These are phyloP conservation scores for Masticophis lateralis DNA, from an alignment of 2,797 vertebrate species.

Conservation along the genomic window DNA sequence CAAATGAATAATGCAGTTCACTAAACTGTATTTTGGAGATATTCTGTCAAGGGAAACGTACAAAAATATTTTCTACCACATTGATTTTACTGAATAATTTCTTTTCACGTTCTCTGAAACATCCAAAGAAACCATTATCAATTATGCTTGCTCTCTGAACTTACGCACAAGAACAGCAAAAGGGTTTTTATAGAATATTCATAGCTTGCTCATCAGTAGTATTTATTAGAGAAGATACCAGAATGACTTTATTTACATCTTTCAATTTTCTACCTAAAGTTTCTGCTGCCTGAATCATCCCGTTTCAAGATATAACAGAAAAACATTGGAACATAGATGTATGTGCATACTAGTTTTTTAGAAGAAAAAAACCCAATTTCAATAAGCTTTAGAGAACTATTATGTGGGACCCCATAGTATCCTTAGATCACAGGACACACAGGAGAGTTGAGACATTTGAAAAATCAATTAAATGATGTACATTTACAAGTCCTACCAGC, in stretches of 20 bases:
- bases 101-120: neutral
- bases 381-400: neutral
- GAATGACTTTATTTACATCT: neutral
- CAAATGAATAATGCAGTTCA: neutral
- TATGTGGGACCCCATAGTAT: neutral
- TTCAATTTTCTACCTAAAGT: neutral
- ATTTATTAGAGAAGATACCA: neutral
- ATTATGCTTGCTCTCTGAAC: neutral
- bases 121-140: neutral
- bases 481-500: neutral
- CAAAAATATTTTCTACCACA: neutral
- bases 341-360: neutral
- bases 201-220: neutral
- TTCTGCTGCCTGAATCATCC: neutral
- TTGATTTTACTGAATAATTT: neutral
- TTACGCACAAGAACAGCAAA: neutral
- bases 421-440: neutral
- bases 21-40: neutral
- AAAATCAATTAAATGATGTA: neutral
- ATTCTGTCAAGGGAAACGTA: neutral
- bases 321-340: neutral
- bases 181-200: neutral
- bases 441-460: neutral
- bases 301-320: neutral
- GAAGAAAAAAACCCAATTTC: neutral